phyloP scores from a whole-genome alignment of 2,888 invertebrate genomes.

The Parthenolecanium corni region DNA sequence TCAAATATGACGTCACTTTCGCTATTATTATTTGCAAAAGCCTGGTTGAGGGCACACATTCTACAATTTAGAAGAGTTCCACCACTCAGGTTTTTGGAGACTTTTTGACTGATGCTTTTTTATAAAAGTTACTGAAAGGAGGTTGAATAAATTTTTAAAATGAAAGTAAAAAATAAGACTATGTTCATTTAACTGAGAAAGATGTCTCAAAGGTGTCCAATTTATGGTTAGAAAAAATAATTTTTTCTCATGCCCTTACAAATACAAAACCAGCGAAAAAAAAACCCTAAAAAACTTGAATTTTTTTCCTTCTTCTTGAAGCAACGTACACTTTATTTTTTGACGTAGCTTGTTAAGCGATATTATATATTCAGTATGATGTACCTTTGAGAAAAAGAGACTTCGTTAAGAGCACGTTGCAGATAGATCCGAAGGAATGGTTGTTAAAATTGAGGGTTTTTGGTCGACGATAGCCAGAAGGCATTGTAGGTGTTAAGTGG shows the following conservation, averaged over 20 bases:
- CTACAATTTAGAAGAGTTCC: no score
- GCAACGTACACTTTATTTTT: not conserved
- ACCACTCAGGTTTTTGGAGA: no score
- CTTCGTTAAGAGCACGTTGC: constrained; percentile 23
- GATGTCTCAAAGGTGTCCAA: not conserved
- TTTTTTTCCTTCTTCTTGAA: not conserved
- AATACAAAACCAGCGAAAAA: not conserved
- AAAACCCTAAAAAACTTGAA: constrained; percentile 2
- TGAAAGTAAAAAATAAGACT: no score
- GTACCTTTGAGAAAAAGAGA: constrained; percentile 26
- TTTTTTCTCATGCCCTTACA: not conserved
- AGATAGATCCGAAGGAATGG: constrained; percentile 16
- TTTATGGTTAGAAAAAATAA: not conserved
- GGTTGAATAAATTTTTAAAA: no score
- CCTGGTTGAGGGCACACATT: no score
- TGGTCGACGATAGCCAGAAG: constrained; percentile 20
- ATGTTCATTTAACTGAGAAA: no score
- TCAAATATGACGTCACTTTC: no score
- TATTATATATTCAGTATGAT: constrained; percentile 23
- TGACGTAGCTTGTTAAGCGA: constrained; percentile 20
- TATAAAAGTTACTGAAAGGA: no score
- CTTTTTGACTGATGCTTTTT: no score
- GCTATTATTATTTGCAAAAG: no score
- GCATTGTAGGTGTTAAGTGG: constrained; percentile 24
- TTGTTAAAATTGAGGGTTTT: constrained; percentile 26